Evolutionary conservation across 92 coral and sea anemone species (phyloP).

Genomic region (Meandrina meandrites): DNA sequence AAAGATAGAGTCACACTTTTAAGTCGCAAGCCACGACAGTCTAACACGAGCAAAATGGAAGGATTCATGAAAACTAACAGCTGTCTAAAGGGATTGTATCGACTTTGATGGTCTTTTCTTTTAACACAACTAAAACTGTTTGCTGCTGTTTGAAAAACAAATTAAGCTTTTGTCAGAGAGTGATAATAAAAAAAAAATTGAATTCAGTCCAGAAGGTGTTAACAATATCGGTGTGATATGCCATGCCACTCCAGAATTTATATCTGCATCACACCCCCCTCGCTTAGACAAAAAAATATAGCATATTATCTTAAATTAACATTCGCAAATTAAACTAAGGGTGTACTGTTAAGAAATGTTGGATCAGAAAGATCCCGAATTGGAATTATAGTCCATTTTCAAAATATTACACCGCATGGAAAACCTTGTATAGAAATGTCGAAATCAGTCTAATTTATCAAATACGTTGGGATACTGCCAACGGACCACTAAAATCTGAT

Average conservation of each 20-base stretch:
- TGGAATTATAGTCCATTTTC: too few relatives aligned
- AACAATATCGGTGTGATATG: background rate
- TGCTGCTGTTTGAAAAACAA: slow-evolving; percentile 7
- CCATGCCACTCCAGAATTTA: background rate
- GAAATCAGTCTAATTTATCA: too few relatives aligned
- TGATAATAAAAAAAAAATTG: background rate
- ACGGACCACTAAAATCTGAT: background rate
- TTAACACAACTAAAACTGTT: background rate
- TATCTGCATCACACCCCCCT: background rate
- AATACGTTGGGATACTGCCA: background rate
- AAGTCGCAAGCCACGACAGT: background rate
- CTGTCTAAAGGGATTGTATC: slow-evolving; percentile 6
- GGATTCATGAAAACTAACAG: background rate
- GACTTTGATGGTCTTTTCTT: background rate
- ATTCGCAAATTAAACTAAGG: background rate
- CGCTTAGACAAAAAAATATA: background rate
- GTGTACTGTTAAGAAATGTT: background rate
- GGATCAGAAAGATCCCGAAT: background rate
- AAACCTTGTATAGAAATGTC: too few relatives aligned
- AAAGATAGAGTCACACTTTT: background rate
- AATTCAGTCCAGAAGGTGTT: background rate
- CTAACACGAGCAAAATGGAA: background rate
- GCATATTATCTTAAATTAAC: background rate
- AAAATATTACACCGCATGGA: too few relatives aligned
- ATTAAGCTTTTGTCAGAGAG: background rate